Evolutionary conservation across 2,113 vertebrate species (phyloP).

Genomic region (Ahaetulla prasina): DNA sequence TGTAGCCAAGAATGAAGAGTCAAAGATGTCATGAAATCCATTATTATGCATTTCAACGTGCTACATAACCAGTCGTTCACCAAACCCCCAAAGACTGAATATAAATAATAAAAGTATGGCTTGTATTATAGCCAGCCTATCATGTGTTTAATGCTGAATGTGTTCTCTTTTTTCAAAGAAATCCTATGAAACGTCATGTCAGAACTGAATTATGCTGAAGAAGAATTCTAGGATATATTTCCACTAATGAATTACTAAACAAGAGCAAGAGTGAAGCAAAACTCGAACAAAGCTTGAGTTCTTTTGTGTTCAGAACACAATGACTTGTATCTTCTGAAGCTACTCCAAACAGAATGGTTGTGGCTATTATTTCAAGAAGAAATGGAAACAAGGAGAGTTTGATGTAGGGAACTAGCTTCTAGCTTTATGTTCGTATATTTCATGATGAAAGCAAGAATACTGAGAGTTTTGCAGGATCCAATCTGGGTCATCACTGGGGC

Average conservation of each 20-base stretch:
- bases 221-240: neutral
- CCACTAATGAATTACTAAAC: neutral
- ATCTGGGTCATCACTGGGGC: neutral
- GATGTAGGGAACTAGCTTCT: rapidly evolving
- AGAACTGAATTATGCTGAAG: neutral
- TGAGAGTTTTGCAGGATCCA: neutral
- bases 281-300: neutral
- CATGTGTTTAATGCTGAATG: neutral
- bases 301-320: neutral
- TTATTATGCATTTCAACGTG: neutral
- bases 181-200: neutral
- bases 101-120: neutral
- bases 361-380: neutral
- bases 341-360: neutral
- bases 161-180: neutral
- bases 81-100: neutral
- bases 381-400: neutral
- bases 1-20: neutral
- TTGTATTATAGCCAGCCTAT: neutral
- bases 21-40: neutral
- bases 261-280: neutral
- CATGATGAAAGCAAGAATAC: conserved; percentile 4
- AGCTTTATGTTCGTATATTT: neutral
- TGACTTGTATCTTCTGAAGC: neutral
- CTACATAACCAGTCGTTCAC: neutral